These are phyloP conservation scores for Cheilosia vernalis DNA, from an alignment of 2,888 invertebrate genomes.

Conservation along the genomic window DNA sequence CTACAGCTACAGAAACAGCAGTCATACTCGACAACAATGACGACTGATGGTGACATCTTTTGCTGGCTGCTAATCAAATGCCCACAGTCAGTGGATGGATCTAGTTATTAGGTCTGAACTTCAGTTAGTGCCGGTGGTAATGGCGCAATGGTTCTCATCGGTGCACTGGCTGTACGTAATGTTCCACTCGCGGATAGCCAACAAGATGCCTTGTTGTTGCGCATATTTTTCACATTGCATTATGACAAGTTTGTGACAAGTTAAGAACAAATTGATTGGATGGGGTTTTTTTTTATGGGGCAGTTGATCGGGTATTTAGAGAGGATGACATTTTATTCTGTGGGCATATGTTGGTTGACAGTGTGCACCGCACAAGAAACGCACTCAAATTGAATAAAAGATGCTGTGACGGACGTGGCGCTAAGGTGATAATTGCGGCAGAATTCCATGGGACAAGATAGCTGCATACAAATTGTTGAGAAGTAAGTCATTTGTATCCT, in stretches of 20 bases:
- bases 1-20: constrained; percentile 15
- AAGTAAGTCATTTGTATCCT: constrained; percentile 73
- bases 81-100: constrained; percentile 45
- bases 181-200: constrained; percentile 21
- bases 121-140: constrained; percentile 2
- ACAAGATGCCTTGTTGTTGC: constrained; percentile 51
- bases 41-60: constrained; percentile 66
- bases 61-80: constrained; percentile 58
- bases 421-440: constrained; percentile 72
- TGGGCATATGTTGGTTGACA: constrained; percentile 31
- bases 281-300: constrained; percentile 54
- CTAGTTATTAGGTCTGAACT: constrained; percentile 54
- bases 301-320: constrained; percentile 16
- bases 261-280: constrained; percentile 73
- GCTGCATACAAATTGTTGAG: constrained; percentile 65
- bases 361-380: constrained; percentile 13
- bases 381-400: constrained; percentile 43
- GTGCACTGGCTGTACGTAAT: neutral
- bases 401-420: constrained; percentile 69
- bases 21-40: constrained; percentile 23
- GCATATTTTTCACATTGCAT: constrained; percentile 67
- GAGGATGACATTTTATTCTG: constrained; percentile 37
- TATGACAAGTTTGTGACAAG: constrained; percentile 74
- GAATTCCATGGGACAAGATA: constrained; percentile 62
- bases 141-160: constrained; percentile 8